phyloP scores from a whole-genome alignment of 2,113 vertebrate genomes.

The Lepus timidus region DNA sequence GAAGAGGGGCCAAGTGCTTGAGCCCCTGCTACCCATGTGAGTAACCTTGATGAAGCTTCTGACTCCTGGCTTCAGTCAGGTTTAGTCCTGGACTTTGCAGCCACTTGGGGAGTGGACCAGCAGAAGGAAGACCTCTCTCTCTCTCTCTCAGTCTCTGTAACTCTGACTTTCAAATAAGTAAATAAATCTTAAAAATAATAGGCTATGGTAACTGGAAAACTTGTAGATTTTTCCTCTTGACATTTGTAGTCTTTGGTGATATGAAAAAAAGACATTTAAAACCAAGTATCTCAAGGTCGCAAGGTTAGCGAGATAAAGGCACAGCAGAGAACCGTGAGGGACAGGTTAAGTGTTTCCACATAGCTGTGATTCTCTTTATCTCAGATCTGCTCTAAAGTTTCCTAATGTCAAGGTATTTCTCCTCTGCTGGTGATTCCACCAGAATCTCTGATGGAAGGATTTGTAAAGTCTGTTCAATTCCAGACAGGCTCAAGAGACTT shows the following conservation, averaged over 20 bases:
- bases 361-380: not conserved
- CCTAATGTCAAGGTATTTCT: constrained; percentile 18
- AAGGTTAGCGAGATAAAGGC: not conserved
- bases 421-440: constrained; percentile 5
- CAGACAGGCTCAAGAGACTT: constrained; percentile 41
- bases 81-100: too few species aligned
- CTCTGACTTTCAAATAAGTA: not conserved
- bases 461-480: constrained; percentile 36
- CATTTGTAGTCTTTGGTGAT: not conserved
- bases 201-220: constrained; percentile 33
- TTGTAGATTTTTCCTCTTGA: not conserved
- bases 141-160: too few species aligned
- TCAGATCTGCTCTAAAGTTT: not conserved
- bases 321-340: not conserved
- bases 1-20: too few species aligned
- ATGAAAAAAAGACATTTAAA: constrained; percentile 16
- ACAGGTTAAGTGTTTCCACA: fast-evolving
- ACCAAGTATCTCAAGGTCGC: not conserved
- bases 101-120: too few species aligned
- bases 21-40: too few species aligned
- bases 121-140: too few species aligned
- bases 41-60: too few species aligned
- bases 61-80: too few species aligned
- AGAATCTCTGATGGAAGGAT: constrained; percentile 38
- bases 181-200: constrained; percentile 6